Evolutionary conservation across 2,888 invertebrate genomes (phyloP).

Genomic region (Scaptomyza parva): DNA sequence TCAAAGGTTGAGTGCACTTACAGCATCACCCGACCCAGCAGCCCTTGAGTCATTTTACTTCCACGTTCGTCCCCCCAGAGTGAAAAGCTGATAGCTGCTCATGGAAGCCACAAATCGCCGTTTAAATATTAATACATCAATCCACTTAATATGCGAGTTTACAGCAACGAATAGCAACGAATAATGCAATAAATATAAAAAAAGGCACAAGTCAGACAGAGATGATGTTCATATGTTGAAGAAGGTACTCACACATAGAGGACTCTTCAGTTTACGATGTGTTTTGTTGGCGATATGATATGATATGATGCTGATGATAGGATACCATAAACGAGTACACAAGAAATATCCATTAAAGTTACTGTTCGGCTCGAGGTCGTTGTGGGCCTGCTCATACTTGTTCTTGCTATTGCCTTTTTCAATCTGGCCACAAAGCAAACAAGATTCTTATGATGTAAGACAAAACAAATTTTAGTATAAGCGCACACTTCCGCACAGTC

Average conservation of each 20-base stretch:
- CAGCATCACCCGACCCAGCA: conserved; percentile 27
- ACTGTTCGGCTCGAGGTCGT: conserved; percentile 11
- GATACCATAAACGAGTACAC: conserved; percentile 37
- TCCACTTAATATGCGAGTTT: conserved; percentile 83
- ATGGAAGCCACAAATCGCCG: conserved; percentile 81
- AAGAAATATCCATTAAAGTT: conserved; percentile 39
- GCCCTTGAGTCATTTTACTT: conserved; percentile 34
- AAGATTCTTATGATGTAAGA: conserved; percentile 40
- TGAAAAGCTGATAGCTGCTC: conserved; percentile 29
- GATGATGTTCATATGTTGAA: conserved; percentile 58
- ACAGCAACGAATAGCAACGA: conserved; percentile 75
- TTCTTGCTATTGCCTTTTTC: conserved; percentile 10
- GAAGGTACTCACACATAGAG: conserved; percentile 35
- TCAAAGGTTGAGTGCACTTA: conserved; percentile 54
- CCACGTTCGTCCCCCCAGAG: conserved; percentile 18
- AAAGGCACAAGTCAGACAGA: conserved; percentile 42
- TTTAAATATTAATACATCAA: conserved; percentile 85
- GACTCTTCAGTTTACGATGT: conserved; percentile 45
- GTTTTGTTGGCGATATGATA: conserved; percentile 26
- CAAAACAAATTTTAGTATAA: conserved; percentile 62
- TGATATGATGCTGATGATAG: conserved; percentile 19
- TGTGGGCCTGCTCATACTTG: not conserved
- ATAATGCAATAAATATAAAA: conserved; percentile 78
- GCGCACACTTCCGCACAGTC: conserved; percentile 54
- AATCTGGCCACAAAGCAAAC: conserved; percentile 41